These are phyloP conservation scores for Hemichromis elongatus DNA, from an alignment of 2,113 vertebrate genomes.

Conservation along the genomic window DNA sequence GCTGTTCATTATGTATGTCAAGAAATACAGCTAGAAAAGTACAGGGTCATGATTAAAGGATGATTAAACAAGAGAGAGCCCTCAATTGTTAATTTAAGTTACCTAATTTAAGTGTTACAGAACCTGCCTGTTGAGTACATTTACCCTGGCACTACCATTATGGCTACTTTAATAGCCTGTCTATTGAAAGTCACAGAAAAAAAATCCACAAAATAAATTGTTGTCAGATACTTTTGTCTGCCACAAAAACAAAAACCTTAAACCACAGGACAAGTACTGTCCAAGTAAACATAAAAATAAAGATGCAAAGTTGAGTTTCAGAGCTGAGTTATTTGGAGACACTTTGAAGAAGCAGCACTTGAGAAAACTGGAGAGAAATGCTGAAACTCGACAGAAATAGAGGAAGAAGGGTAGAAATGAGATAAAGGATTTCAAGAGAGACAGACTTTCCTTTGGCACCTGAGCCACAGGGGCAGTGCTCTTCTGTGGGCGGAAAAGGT, in stretches of 20 bases:
- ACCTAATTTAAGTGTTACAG: conserved; percentile 9
- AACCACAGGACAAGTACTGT: conserved; percentile 15
- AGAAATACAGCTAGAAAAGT: not conserved
- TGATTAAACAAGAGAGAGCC: conserved; percentile 6
- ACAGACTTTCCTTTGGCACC: conserved; percentile 56
- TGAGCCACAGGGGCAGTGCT: conserved; percentile 56
- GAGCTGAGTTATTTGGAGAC: conserved; percentile 51
- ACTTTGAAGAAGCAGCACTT: conserved; percentile 66
- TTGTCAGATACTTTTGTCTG: not conserved
- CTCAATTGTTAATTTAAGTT: conserved; percentile 2
- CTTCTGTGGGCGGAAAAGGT: conserved; percentile 36
- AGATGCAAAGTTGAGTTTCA: conserved; percentile 38
- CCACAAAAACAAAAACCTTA: conserved; percentile 16
- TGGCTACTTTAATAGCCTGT: not conserved
- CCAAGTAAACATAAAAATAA: conserved; percentile 42
- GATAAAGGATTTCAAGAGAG: conserved; percentile 4
- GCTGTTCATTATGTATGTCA: not conserved
- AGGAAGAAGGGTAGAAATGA: not conserved
- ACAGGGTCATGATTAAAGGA: not conserved
- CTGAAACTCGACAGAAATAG: conserved; percentile 39
- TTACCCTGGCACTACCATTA: conserved; percentile 15
- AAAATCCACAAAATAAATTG: not conserved
- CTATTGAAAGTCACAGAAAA: conserved; percentile 3
- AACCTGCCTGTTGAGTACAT: conserved; percentile 20
- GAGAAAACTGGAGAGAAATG: conserved; percentile 50